phyloP scores from a whole-genome alignment of 2,113 vertebrate species.

The Proteles cristata region DNA sequence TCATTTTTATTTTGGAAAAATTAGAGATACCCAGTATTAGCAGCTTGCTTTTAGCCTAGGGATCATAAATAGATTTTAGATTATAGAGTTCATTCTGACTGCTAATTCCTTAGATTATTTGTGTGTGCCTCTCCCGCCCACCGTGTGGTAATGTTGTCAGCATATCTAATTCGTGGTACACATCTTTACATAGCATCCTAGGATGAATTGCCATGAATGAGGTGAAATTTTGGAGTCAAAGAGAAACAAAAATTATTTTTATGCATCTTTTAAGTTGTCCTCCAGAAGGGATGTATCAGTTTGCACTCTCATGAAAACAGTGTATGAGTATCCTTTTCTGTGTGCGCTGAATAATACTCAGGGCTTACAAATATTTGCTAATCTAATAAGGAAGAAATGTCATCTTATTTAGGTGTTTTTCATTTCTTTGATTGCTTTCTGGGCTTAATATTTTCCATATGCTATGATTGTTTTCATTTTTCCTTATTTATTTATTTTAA shows the following conservation, averaged over 20 bases:
- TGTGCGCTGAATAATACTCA: neutral
- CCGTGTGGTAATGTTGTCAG: neutral
- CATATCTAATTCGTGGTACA: neutral
- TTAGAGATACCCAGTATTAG: conserved; percentile 26
- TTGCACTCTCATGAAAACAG: neutral
- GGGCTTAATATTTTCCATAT: neutral
- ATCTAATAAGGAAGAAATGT: neutral
- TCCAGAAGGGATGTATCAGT: neutral
- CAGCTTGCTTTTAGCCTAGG: neutral
- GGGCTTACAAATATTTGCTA: neutral
- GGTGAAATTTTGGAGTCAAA: neutral
- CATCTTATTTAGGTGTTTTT: neutral
- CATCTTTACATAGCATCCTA: neutral
- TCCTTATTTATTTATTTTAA: neutral
- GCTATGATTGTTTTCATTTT: neutral
- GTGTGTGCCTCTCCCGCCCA: no score
- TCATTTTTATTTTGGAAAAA: conserved; percentile 30
- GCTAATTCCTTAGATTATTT: neutral
- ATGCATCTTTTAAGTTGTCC: neutral
- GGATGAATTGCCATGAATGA: neutral
- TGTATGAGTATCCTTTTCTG: neutral
- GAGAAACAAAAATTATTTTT: neutral
- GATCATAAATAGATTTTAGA: neutral
- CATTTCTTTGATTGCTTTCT: neutral
- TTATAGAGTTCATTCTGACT: neutral